A percentile compares a stretch with the other conserved stretches of the same genome.
These are phyloP conservation scores for Vulpes lagopus DNA, from an alignment of 2,113 vertebrate genomes.

Conservation along the genomic window DNA sequence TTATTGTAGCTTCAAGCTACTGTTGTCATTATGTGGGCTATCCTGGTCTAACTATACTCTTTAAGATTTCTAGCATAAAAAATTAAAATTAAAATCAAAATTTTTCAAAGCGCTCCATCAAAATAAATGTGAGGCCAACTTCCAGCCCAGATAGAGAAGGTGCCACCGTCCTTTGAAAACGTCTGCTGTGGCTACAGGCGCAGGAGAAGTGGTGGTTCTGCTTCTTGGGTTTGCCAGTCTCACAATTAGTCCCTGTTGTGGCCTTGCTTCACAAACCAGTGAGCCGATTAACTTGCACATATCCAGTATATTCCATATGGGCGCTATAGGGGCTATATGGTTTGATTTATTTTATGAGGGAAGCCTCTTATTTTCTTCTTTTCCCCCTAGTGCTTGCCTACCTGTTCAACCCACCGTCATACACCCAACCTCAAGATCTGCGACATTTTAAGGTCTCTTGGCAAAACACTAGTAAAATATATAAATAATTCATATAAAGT, in stretches of 20 bases:
- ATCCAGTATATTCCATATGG: not conserved
- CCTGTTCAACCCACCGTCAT: not conserved
- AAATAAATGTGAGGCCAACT: not conserved
- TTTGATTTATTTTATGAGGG: not conserved
- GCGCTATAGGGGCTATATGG: not conserved
- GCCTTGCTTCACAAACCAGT: conserved; percentile 3
- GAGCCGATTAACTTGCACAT: not conserved
- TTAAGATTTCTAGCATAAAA: conserved; percentile 38
- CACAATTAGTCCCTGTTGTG: not conserved
- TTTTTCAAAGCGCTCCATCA: not conserved
- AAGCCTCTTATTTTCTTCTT: not conserved
- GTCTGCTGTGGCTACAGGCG: not conserved
- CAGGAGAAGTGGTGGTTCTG: not conserved
- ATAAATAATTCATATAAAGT: not conserved
- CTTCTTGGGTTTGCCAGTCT: not conserved
- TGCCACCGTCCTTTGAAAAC: not conserved
- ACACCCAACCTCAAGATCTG: not conserved
- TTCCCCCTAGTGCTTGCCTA: not conserved
- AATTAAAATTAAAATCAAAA: not conserved
- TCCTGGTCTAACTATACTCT: not conserved
- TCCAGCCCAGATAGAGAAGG: not conserved
- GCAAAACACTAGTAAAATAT: not conserved
- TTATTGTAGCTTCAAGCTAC: conserved; percentile 19
- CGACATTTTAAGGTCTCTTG: not conserved
- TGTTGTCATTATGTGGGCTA: not conserved